These are phyloP conservation scores for Manacus vitellinus DNA, from an alignment of 2,113 vertebrate species.

Conservation along the genomic window DNA sequence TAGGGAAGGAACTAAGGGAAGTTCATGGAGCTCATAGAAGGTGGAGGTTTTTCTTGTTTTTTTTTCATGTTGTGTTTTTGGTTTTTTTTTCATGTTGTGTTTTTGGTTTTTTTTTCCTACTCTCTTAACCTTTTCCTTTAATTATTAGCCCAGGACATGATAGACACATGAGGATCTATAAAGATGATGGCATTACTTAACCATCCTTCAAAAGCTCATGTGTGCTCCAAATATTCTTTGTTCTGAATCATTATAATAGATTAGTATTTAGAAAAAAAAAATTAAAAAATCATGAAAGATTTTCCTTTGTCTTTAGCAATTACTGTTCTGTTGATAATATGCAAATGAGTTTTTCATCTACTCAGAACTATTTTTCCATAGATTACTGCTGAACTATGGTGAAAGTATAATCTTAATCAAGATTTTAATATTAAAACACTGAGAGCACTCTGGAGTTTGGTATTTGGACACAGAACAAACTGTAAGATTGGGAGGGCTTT, in stretches of 20 bases:
- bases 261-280: not conserved
- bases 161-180: not conserved
- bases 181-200: not conserved
- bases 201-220: not conserved
- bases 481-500: not conserved
- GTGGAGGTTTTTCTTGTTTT: not conserved
- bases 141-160: not conserved
- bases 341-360: not conserved
- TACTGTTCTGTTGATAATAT: not conserved
- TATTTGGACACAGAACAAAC: not conserved
- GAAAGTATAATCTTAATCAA: not conserved
- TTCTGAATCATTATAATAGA: not conserved
- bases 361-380: not conserved
- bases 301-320: not conserved
- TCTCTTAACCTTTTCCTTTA: not conserved
- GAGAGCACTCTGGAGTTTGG: not conserved
- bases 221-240: not conserved
- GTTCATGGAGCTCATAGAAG: not conserved
- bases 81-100: not conserved
- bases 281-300: not conserved
- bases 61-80: fast-evolving
- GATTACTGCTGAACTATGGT: not conserved
- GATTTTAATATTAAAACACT: not conserved
- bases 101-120: not conserved
- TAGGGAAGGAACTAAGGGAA: not conserved